Percentiles rank a stretch among this genome's conserved stretches.
Evolutionary conservation across 2,797 vertebrate species (phyloP).

Genomic region (Philypnodon macrostomus): DNA sequence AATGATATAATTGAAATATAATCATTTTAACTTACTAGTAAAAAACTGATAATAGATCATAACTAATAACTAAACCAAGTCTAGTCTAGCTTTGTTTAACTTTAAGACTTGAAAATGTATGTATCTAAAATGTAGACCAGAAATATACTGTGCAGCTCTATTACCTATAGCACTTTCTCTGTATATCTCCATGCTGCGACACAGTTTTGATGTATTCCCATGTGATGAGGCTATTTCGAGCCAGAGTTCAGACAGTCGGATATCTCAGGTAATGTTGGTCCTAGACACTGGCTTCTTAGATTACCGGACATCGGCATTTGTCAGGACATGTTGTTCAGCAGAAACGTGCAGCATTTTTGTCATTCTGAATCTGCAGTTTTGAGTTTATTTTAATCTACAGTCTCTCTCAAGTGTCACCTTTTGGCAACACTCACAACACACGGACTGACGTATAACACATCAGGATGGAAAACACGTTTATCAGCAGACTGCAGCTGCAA

Average conservation of each 20-base stretch:
- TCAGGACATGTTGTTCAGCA: conserved; percentile 35
- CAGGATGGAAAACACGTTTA: conserved; percentile 50
- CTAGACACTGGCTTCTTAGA: conserved; percentile 35
- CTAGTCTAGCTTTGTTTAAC: too few relatives aligned
- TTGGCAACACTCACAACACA: conserved; percentile 18
- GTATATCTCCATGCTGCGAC: conserved; percentile 21
- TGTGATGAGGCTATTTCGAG: conserved; percentile 27
- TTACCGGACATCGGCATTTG: conserved; percentile 39
- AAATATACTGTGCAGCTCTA: too few relatives aligned
- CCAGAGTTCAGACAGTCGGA: conserved; percentile 17
- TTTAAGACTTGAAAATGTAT: too few relatives aligned
- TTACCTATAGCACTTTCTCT: not conserved
- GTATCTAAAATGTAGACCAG: too few relatives aligned
- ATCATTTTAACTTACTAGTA: too few relatives aligned
- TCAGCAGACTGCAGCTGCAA: conserved; percentile 55
- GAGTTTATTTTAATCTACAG: conserved; percentile 13
- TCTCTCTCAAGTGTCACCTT: conserved; percentile 20
- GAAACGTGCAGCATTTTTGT: conserved; percentile 29
- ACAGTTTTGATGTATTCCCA: conserved; percentile 19
- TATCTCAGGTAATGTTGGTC: conserved; percentile 48
- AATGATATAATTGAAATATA: too few relatives aligned
- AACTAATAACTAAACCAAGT: too few relatives aligned
- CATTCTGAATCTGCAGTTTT: conserved; percentile 5
- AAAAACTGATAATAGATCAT: too few relatives aligned
- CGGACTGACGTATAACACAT: conserved; percentile 29